Percentiles rank a stretch among this genome's conserved stretches.
Evolutionary conservation across 2,797 vertebrate genomes (phyloP).

Genomic region (Gouania willdenowi): DNA sequence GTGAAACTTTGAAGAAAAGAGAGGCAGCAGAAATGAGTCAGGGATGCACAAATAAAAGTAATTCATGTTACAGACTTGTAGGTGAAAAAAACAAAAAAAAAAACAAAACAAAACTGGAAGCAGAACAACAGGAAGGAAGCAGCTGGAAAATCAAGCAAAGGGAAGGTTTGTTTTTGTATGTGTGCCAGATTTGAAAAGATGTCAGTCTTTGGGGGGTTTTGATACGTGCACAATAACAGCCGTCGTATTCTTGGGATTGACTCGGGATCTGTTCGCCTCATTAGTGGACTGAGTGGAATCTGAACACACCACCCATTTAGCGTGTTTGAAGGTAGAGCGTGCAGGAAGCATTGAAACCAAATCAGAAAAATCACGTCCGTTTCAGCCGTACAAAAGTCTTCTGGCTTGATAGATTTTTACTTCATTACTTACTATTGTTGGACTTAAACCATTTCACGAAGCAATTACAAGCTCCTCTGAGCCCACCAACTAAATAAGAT

Average conservation of each 20-base stretch:
- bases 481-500: conserved; percentile 30
- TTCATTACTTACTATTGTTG: conserved; percentile 13
- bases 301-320: conserved; percentile 17
- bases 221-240: conserved; percentile 41
- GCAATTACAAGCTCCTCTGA: conserved; percentile 17
- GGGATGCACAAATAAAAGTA: too few species aligned
- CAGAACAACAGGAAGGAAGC: too few species aligned
- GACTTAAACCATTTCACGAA: too few species aligned
- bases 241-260: conserved; percentile 38
- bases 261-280: conserved; percentile 51
- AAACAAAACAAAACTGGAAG: too few species aligned
- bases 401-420: conserved; percentile 10
- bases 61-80: too few species aligned
- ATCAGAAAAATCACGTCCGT: conserved; percentile 24
- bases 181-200: too few species aligned
- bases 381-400: conserved; percentile 12
- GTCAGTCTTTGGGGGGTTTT: too few species aligned
- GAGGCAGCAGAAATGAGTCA: too few species aligned
- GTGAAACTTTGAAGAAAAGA: too few species aligned
- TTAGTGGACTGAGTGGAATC: conserved; percentile 47
- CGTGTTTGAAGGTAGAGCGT: conserved; percentile 15
- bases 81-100: too few species aligned
- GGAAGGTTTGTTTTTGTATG: too few species aligned
- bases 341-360: neutral
- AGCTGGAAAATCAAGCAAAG: too few species aligned